Percentiles rank a stretch among this genome's conserved stretches.
phyloP scores from a whole-genome alignment of 2,113 vertebrate species.

The Nothoprocta perdicaria region DNA sequence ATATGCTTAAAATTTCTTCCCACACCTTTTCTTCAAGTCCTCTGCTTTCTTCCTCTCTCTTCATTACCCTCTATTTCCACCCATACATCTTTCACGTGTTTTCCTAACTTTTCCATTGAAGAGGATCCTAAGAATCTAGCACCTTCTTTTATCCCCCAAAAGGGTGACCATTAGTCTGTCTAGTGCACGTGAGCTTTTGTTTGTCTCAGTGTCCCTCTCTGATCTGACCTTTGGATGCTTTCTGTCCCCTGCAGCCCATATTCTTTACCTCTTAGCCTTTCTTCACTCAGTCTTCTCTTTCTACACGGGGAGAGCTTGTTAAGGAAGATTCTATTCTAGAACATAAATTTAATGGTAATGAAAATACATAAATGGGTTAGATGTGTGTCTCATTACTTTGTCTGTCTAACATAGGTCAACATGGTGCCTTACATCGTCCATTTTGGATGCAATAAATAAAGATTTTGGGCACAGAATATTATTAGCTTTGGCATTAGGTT shows the following conservation, averaged over 20 bases:
- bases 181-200: neutral
- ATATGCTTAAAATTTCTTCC: neutral
- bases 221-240: neutral
- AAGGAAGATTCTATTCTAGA: neutral
- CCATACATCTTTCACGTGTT: neutral
- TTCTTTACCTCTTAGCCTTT: neutral
- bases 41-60: neutral
- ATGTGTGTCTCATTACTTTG: neutral
- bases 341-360: neutral
- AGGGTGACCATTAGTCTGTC: accelerated
- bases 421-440: neutral
- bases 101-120: neutral
- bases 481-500: neutral
- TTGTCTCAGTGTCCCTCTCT: neutral
- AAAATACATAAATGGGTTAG: neutral
- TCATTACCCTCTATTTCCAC: neutral
- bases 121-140: neutral
- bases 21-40: neutral
- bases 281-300: neutral
- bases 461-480: neutral
- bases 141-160: neutral
- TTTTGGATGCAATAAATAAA: accelerated
- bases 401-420: neutral
- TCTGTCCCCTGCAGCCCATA: neutral
- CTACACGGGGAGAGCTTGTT: neutral